Base-by-base conservation (phyloP, 2,113 vertebrate genomes). In the Australoheros scitulus region DNA sequence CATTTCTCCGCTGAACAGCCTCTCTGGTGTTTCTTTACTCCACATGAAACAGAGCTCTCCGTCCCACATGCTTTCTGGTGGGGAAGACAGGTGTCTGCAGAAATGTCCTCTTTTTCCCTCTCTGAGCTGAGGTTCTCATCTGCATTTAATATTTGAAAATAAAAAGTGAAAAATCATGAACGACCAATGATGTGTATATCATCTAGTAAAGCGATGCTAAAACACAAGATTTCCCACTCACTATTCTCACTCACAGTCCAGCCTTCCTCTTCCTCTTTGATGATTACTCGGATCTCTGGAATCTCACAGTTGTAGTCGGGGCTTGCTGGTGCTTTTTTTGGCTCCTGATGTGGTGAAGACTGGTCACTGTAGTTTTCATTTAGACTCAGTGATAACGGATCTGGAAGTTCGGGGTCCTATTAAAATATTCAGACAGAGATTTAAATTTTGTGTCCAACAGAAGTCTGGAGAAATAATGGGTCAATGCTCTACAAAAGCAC, bases 181-280 rank as follows among this genome's bases (percentile, higher is more conserved):
- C 7, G 1, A 47, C 11, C 43, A 22, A 47, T 3, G 5, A 6
- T 29, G 4, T 43, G 43, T 15, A 36, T 8, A 7, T n/a, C 36
- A 22, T 77, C 7, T 36, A 57, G 2, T 41, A 24, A 85, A 24
- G 10, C 22, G 10, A 81, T 36, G 76, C 22, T 47, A 52, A 36
- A 77, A 68, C 81, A 82, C 55, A 65, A 84, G 24, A 58, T 34
- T 72, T 78, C 65, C 34, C 61, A 91, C 92, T 93, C 91, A 93
- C 92, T 10, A 74, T 90, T 91, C 70, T 92, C 92, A 86, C 77
- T 90, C 88, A 86, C 90, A 81, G 80, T 91, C 90, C 92, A 93
- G 76, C 86, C 64, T 4, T 92, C 92, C 68, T 92, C 92, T 50
- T 93, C 90, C 72, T 92, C 92, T 90, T 92, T 91, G 57, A 89